Base-by-base conservation (phyloP, 2,888 invertebrate species). In the Cryptus viduatorius region DNA sequence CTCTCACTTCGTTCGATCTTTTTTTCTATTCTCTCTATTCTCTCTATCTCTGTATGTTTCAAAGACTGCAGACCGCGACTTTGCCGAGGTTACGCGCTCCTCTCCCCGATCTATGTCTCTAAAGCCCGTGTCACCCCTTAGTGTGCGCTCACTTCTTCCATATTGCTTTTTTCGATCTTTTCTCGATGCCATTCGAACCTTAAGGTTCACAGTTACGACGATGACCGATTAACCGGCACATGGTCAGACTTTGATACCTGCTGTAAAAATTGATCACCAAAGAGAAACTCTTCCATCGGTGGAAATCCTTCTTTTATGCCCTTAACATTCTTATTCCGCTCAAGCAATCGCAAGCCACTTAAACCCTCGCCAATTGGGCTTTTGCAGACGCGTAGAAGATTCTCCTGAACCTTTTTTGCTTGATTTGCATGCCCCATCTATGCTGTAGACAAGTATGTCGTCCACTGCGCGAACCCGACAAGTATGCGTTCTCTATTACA, bases 1-100 rank as follows among this genome's bases (percentile, higher is more conserved):
- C 79, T 69, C 68, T 83, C 72, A 64, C 79, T 83, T 77, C 72
- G 59, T 68, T 83, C 72, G 65, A 64, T 71, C 76, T 67, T 37
- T 65, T 10, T 10, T 3, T 24, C 24, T 24, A 24, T 24, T 24
- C 24, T 24, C 67, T 56, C 61, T 56, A 29, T 16, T 44, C 65
- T 19, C 42, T 46, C 50, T 65, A 12, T 73, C 59, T n/a, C 56
- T 44, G 42, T 44, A 31, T 61, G 80, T 80, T 73, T 67, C 73
- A 59, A 83, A 79, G 83, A 79, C 77, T 76, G 83, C 72, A 31
- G 81, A 44, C 19, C 46, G 31, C 64, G 44, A 65, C 53, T 61
- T 46, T 65, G 31, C 42, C 73, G 79, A 71, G 79, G 79, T 79
- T 79, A 71, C 71, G 71, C 67, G 50, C 71, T 29, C 64, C 50